Base-by-base conservation (phyloP, 2,888 invertebrate species). In the Arge pagana region DNA sequence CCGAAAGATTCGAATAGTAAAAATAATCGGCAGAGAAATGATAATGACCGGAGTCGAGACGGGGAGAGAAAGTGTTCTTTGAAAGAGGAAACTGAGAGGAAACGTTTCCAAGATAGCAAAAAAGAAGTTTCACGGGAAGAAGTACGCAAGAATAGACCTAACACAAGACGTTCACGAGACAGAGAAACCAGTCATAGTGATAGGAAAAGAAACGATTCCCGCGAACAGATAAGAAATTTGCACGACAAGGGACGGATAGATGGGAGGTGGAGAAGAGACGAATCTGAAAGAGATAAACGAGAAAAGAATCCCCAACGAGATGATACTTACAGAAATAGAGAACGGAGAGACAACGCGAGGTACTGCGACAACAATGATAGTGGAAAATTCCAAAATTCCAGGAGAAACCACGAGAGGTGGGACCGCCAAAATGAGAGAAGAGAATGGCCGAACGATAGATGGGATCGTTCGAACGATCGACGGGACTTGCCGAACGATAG, bases 61-160 rank as follows among this genome's bases (percentile, higher is more conserved):
- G 58, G 56, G 36, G 57, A 56, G 31, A 35, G 19, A 21, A 35
- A 53, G 5, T 35, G 48, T 10, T 39, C 30, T 6, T 28, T 39
- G 3, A 53, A 35, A 33, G 45, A 45, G 45, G 45, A 45, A 8
- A 45, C 18, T 50, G 45, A 41, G 2, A 43, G 7, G 52, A 51
- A 37, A 62, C 5, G 50, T 40, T 49, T 50, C 52, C 51, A 52
- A 51, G 40, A 48, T 50, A 55, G 50, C 50, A 61, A 18, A 61
- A 57, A 28, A 55, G 50, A 45, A 43, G 61, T 26, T 57, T 59
- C 49, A 56, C 62, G 36, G 53, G 58, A 45, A 43, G 57, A 54
- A 50, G 53, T 39, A 36, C 53, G 48, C 56, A 45, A 54, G 36
- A 59, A 50, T 24, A 48, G 35, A 19, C 31, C 37, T 19, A 43